phyloP scores from a whole-genome alignment of 1,140 invertebrate species.

The Pachypeltis micranthus region DNA sequence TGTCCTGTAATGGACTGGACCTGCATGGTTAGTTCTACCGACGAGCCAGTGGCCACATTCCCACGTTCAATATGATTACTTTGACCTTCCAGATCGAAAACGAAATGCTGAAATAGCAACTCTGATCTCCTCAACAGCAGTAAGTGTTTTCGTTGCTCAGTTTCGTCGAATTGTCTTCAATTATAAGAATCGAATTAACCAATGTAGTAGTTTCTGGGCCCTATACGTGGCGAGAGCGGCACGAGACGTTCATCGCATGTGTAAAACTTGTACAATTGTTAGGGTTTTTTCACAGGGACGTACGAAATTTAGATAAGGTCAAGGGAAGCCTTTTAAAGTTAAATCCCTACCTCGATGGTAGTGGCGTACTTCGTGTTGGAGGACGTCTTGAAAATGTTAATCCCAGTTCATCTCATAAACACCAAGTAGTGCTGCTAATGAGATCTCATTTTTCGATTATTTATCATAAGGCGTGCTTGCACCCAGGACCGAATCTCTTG shows the following conservation, averaged over 20 bases:
- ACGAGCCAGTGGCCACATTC: neutral
- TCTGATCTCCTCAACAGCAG: neutral
- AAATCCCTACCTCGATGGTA: constrained; percentile 31
- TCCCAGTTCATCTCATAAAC: constrained; percentile 30
- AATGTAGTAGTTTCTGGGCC: too few species aligned
- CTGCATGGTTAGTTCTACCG: constrained; percentile 13
- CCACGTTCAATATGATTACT: neutral
- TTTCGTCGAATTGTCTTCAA: neutral
- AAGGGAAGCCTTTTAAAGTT: neutral
- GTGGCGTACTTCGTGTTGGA: constrained; percentile 33
- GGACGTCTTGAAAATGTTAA: constrained; percentile 30
- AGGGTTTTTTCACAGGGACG: neutral
- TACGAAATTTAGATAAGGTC: neutral
- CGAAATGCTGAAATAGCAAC: neutral
- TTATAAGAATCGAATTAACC: neutral
- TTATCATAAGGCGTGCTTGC: constrained; percentile 28
- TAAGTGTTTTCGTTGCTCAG: neutral
- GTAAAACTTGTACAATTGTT: neutral
- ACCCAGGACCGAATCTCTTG: constrained; percentile 30
- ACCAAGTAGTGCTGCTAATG: constrained; percentile 34
- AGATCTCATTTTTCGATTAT: constrained; percentile 17
- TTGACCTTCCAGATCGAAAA: neutral
- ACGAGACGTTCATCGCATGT: too few species aligned
- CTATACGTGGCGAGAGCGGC: too few species aligned
- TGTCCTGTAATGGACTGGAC: constrained; percentile 32